A percentile compares a stretch with the other conserved stretches of the same genome.
These are phyloP conservation scores for Drosophila mimica DNA, from an alignment of 2,888 invertebrate species.

Conservation along the genomic window DNA sequence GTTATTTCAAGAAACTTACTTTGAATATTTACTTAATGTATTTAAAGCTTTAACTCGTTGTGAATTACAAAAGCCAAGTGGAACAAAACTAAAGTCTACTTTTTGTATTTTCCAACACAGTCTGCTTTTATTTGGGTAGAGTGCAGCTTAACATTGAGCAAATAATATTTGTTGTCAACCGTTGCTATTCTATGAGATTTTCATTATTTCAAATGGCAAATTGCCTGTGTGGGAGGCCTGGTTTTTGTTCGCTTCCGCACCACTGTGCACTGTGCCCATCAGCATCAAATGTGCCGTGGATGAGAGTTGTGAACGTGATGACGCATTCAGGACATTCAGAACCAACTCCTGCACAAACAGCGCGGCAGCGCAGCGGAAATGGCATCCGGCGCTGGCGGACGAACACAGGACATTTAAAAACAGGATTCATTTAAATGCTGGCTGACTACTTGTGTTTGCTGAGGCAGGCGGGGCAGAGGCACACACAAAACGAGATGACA, in stretches of 20 bases:
- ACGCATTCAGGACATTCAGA: constrained; percentile 46
- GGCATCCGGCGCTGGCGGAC: constrained; percentile 16
- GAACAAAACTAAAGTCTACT: neutral
- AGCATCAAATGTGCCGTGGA: constrained; percentile 42
- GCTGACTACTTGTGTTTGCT: constrained; percentile 47
- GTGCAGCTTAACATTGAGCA: too few relatives aligned
- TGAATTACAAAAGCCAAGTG: neutral
- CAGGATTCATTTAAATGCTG: constrained; percentile 62
- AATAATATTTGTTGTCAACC: neutral
- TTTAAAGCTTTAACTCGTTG: neutral
- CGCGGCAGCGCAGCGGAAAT: constrained; percentile 47
- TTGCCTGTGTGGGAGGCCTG: neutral
- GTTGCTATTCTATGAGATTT: neutral
- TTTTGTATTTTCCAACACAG: neutral
- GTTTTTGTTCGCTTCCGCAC: neutral
- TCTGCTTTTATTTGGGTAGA: neutral
- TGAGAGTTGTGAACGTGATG: constrained; percentile 49
- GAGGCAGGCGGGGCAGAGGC: constrained; percentile 11
- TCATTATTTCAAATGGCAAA: neutral
- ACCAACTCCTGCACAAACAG: constrained; percentile 11
- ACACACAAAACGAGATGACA: constrained; percentile 42
- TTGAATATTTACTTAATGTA: neutral
- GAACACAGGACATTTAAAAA: constrained; percentile 46
- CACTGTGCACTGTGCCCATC: constrained; percentile 24
- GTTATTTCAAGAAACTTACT: neutral